Percentiles rank a stretch among this genome's conserved stretches.
These are phyloP conservation scores for Tetropium fuscum DNA, from an alignment of 2,888 invertebrate species.

Conservation along the genomic window DNA sequence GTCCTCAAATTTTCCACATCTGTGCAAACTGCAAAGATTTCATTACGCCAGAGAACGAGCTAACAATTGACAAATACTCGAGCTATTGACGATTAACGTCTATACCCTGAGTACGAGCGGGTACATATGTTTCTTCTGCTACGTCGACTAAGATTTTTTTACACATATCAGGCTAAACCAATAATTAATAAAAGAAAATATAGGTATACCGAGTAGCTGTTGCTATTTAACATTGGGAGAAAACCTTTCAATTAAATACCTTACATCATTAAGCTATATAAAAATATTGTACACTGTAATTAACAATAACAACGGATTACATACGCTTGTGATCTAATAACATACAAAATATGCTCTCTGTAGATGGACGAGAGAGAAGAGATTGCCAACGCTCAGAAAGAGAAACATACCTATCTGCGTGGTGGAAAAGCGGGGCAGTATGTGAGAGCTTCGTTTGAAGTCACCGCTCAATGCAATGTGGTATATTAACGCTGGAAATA, in stretches of 20 bases:
- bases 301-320: too few relatives aligned
- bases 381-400: too few relatives aligned
- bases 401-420: too few relatives aligned
- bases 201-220: too few relatives aligned
- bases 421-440: conserved; percentile 28
- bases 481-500: conserved; percentile 58
- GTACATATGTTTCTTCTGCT: conserved; percentile 13
- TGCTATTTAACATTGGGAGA: too few relatives aligned
- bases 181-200: too few relatives aligned
- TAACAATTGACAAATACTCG: conserved; percentile 39
- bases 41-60: conserved; percentile 37
- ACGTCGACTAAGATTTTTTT: conserved; percentile 12
- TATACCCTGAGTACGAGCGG: conserved; percentile 28
- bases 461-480: conserved; percentile 53
- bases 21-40: conserved; percentile 39
- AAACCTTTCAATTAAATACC: too few relatives aligned
- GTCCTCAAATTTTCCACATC: conserved; percentile 38
- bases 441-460: conserved; percentile 48
- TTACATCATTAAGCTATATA: too few relatives aligned
- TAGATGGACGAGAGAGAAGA: conserved; percentile 8
- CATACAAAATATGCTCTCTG: too few relatives aligned
- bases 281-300: too few relatives aligned
- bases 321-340: too few relatives aligned
- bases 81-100: conserved; percentile 45
- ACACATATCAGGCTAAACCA: conserved; percentile 7